Percentiles rank a stretch among this genome's conserved stretches.
phyloP scores from a whole-genome alignment of 2,797 vertebrate species.

The Girardinus metallicus region DNA sequence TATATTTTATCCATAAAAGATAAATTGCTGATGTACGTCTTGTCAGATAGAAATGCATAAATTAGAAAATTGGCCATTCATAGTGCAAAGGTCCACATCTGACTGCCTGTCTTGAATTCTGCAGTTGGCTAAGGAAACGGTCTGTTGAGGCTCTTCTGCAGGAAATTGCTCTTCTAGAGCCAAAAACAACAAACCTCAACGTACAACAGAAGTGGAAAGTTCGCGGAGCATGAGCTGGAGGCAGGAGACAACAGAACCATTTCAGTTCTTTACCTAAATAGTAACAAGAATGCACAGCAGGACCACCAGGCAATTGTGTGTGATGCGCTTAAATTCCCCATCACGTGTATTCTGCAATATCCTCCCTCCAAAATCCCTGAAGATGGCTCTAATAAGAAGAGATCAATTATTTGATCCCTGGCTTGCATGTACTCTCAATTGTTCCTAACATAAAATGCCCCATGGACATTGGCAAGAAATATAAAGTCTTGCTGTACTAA shows the following conservation, averaged over 20 bases:
- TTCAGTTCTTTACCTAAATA: conserved; percentile 65
- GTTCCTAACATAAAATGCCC: conserved; percentile 43
- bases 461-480: conserved; percentile 13
- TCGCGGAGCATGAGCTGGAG: conserved; percentile 43
- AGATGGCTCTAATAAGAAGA: conserved; percentile 60
- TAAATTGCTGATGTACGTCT: background rate
- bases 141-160: conserved; percentile 59
- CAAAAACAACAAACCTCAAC: conserved; percentile 75
- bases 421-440: conserved; percentile 47
- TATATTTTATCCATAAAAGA: background rate
- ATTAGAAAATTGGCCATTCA: conserved; percentile 7
- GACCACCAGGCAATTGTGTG: conserved; percentile 51
- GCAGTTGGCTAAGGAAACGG: conserved; percentile 59
- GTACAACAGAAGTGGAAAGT: conserved; percentile 58
- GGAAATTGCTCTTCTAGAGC: conserved; percentile 74
- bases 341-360: conserved; percentile 61
- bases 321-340: conserved; percentile 37
- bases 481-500: conserved; percentile 14
- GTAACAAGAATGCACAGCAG: conserved; percentile 49
- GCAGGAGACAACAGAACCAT: conserved; percentile 46
- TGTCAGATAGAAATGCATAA: background rate
- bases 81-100: conserved; percentile 47
- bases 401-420: conserved; percentile 65
- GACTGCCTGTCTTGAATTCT: conserved; percentile 57
- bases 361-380: conserved; percentile 54